Base-by-base conservation (phyloP, 2,113 vertebrate species). In the Chionodraco myersi region DNA sequence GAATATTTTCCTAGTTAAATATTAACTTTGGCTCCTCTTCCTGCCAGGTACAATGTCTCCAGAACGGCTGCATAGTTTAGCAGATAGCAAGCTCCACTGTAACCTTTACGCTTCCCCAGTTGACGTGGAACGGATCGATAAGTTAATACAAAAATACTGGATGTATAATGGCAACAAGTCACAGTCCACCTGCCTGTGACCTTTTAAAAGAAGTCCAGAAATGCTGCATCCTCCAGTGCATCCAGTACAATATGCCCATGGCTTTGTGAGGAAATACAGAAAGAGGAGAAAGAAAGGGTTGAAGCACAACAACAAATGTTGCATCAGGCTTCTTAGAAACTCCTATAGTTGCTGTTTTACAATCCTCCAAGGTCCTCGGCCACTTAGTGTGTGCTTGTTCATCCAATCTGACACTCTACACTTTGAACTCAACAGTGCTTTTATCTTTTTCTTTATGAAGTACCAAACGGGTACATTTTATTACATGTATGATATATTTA, bases 51-150 rank as follows among this genome's bases (percentile, higher is more conserved):
- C 59, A 75, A 78, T 34, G 45, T 84, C 62, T 82, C 44, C n/a
- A 62, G 30, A 74, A 48, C 26, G 61, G 62, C 62, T 75, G 54
- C 53, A 65, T 76, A 36, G 56, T 76, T 86, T 75, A 73, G 61
- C 45, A 34, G 58, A 82, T 47, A 12, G 67, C 57, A 16, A 16
- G 13, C 60, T 58, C 60, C 15, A 72, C 67, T 65, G 49, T 87
- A 91, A 94, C 94, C 92, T 94, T 95, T 92, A 87, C 47, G 57
- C 72, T 82, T 75, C 49, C 80, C 60, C 52, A 34, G 69, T 76
- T 88, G 89, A 84, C 71, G 83, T 84, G n/a, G 72, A 91, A 67
- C 30, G 45, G 82, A 93, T 92, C 91, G 68, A 94, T 94, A 91
- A 88, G 77, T 91, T 91, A 90, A 91, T 86, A 90, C 77, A 85